A percentile compares a stretch with the other conserved stretches of the same genome.
phyloP scores from a whole-genome alignment of 2,888 invertebrate species.

The Ganaspis brasiliensis region DNA sequence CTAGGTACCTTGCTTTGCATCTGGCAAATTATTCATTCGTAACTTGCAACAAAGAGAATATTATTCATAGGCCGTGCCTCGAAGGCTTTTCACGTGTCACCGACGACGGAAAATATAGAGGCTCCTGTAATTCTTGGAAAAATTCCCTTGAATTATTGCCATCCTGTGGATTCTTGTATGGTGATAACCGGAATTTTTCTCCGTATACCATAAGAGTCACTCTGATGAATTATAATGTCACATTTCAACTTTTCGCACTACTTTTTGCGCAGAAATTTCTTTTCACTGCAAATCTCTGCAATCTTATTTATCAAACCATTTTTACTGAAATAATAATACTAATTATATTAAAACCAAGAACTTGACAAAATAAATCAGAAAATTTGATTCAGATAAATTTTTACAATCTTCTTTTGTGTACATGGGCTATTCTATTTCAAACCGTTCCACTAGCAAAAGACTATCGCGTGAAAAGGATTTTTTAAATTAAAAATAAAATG shows the following conservation, averaged over 20 bases:
- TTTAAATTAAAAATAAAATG: no score
- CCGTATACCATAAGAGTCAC: not conserved
- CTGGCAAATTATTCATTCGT: conserved; percentile 36
- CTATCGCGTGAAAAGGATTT: no score
- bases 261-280: not conserved
- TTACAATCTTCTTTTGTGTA: no score
- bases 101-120: conserved; percentile 21
- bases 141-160: conserved; percentile 29
- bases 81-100: conserved; percentile 34
- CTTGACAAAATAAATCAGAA: no score
- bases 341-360: no score
- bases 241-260: conserved; percentile 1
- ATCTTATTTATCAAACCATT: no score
- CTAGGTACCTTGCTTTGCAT: not conserved
- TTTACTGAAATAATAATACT: no score
- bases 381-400: no score
- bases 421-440: no score
- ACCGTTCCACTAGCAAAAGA: no score
- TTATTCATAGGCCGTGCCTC: conserved; percentile 36
- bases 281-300: not conserved
- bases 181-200: not conserved
- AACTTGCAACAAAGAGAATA: conserved; percentile 41
- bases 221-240: conserved; percentile 13
- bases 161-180: conserved; percentile 7
- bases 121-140: conserved; percentile 25